phyloP scores from a whole-genome alignment of 2,888 invertebrate genomes.

The Callyntrura sp. region DNA sequence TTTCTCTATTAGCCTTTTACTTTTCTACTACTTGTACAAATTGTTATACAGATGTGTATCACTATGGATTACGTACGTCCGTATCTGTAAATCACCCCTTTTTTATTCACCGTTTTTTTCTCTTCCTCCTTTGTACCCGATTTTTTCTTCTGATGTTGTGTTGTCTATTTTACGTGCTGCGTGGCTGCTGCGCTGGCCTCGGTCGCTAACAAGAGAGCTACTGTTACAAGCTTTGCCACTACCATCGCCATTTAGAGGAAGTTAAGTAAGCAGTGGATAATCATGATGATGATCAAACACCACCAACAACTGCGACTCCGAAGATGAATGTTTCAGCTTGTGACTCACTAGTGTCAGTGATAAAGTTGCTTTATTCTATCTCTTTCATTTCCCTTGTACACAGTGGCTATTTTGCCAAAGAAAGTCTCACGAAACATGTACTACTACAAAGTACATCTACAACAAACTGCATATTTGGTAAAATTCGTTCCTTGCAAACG shows the following conservation, averaged over 20 bases:
- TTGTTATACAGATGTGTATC: background rate
- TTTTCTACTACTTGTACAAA: background rate
- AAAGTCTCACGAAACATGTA: conserved; percentile 16
- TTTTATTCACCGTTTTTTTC: background rate
- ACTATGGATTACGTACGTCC: background rate
- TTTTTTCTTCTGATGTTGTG: background rate
- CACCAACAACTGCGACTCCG: conserved; percentile 57
- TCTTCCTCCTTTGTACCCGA: background rate
- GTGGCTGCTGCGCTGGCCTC: background rate
- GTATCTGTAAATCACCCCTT: background rate
- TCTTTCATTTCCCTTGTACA: conserved; percentile 7
- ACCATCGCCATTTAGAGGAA: background rate
- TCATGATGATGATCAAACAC: conserved; percentile 47
- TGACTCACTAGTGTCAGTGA: conserved; percentile 74
- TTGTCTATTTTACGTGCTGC: conserved; percentile 14
- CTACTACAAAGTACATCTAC: conserved; percentile 15
- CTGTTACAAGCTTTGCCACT: background rate
- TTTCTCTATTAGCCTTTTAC: conserved; percentile 16
- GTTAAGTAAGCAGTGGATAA: conserved; percentile 43
- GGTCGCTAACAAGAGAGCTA: conserved; percentile 5
- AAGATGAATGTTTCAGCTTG: conserved; percentile 63
- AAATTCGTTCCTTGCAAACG: conserved; percentile 52
- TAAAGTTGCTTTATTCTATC: conserved; percentile 65
- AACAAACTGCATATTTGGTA: conserved; percentile 55
- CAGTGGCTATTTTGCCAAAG: conserved; percentile 46